Base-by-base conservation (phyloP, 92 coral and sea anemone species). In the Porites lobata region DNA sequence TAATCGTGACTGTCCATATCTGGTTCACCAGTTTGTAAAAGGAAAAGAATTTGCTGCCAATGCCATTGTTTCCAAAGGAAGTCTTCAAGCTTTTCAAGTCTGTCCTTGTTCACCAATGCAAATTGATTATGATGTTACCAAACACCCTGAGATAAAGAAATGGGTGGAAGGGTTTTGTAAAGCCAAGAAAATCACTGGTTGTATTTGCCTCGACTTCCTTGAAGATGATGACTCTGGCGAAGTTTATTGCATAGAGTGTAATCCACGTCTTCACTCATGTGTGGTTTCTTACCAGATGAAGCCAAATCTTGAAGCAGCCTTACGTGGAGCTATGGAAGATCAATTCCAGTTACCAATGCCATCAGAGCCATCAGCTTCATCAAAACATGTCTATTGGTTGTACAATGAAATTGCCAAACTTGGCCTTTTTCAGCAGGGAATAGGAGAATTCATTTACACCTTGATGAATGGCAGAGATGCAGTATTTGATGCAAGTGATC, bases 161-260 rank as follows among this genome's bases (percentile, higher is more conserved):
- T 90, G 93, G 93, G 84, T 87, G 15, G 67, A 78, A 12, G 68
- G 4, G 26, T 90, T 90, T 50, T 90, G 93, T 65, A 79, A 71
- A 63, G 88, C 78, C 20, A 90, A 50, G 90, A 75, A 86, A 38
- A 87, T 90, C 90, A 90, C 76, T 14, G 90, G 90, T 6, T 86
- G 86, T 8, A 26, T 86, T 11, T 71, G 83, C 72, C 85, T 90
- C 26, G 93, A 90, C 82, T 90, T 90, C 58, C 57, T 90, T 18
- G 86, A 90, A 66, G 90, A 90, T 19, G 86, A 78, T 11, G 29
- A 22, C 14, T 79, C 93, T 26, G 78, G 83, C 1, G 22, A 78
- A 56, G 77, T 90, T 58, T 90, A 90, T 76, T 90, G 93, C 83
- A 90, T 90, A 17, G 93, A 90, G 78, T 90, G 93, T 76, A 90